A percentile compares a stretch with the other conserved stretches of the same genome.
phyloP scores from a whole-genome alignment of 2,888 invertebrate genomes.

The Metopia argyrocephala region DNA sequence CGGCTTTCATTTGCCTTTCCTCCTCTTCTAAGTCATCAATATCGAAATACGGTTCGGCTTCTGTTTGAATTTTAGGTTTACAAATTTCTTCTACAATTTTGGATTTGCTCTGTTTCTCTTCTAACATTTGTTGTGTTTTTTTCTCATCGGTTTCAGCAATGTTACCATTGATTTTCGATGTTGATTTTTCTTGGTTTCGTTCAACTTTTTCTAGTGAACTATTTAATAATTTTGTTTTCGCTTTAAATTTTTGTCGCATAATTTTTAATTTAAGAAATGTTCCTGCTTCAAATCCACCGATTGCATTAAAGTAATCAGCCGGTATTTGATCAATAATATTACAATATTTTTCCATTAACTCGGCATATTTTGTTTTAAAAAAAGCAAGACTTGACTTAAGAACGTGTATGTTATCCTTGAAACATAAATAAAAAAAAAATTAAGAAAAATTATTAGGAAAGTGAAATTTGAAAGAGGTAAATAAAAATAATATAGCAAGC shows the following conservation, averaged over 20 bases:
- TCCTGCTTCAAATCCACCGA: constrained; percentile 82
- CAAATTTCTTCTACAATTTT: neutral
- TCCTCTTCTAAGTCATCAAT: constrained; percentile 71
- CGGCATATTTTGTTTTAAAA: constrained; percentile 80
- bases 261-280: constrained; percentile 81
- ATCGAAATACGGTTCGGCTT: constrained; percentile 56
- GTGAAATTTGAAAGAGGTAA: no score
- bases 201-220: constrained; percentile 70
- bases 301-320: constrained; percentile 81
- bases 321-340: constrained; percentile 83
- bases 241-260: constrained; percentile 81
- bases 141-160: constrained; percentile 70
- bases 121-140: constrained; percentile 69
- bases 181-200: constrained; percentile 43
- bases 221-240: constrained; percentile 79
- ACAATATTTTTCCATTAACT: constrained; percentile 83
- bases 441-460: no score
- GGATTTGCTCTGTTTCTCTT: neutral
- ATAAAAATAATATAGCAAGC: no score
- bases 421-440: neutral
- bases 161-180: neutral
- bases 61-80: constrained; percentile 16
- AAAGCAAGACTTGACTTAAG: constrained; percentile 69
- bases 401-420: constrained; percentile 66
- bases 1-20: constrained; percentile 70